Evolutionary conservation across 2,797 vertebrate species (phyloP), one percentile per base, ranked within the genome.

Genomic region (Atherinosoma microstoma): DNA sequence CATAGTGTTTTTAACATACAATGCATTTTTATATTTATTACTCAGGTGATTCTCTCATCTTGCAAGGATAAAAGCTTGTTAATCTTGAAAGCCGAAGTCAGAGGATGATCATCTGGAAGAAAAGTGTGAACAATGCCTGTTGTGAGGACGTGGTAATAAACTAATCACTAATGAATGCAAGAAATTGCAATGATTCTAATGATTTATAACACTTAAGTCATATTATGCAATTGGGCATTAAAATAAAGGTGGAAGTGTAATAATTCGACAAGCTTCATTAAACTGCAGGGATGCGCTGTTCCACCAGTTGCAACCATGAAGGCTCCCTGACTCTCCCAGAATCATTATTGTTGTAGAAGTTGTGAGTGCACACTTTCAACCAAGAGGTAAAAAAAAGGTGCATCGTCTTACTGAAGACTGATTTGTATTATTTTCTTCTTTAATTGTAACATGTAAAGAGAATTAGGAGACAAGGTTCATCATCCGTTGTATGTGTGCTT

Each of bases 1-100:
- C 86, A 83, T 62, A 88, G 83, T 71, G 79, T 72, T 70, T 78
- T 73, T 82, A 78, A 86, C 76, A 86, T 72, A 70, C 60, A 29
- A 5, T 47, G 58, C 49, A 67, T 59, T 58, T 72, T 75, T 71
- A 58, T 65, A 65, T 83, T 64, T 67, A 75, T 84, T 80, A 67
- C 75, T 59, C 51, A 2, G 24, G 51, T 74, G 70, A 78, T 51
- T 61, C 67, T 80, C 71, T 75, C 56, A 53, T 66, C n/a, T 57
- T 80, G 73, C 80, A 72, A 60, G 58, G 64, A 32, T 2, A 64
- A 64, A 82, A 79, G 61, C 56, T 51, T 47, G 64, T 75, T 83
- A 47, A 88, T 88, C 84, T 75, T 71, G 64, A 80, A 70, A 67
- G 40, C 24, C 29, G 18, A 36, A 53, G 59, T 79, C 77, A 78